Evolutionary conservation across 2,888 invertebrate species (phyloP).

Genomic region (Pasiphila rectangulata): DNA sequence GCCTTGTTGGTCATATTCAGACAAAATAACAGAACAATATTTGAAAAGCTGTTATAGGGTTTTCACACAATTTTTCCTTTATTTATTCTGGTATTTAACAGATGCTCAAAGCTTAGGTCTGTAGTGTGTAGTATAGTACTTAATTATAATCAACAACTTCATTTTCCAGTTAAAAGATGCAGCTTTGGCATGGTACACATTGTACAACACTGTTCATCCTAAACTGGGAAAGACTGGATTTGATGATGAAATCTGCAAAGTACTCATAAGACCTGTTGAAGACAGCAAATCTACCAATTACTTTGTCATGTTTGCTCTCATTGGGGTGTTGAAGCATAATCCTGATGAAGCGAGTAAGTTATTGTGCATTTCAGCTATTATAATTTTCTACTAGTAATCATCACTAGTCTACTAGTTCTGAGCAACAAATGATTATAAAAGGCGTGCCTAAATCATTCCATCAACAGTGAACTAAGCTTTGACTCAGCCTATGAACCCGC

Average conservation of each 20-base stretch:
- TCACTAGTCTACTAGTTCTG: neutral
- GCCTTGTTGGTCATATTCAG: no score
- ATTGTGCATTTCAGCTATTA: no score
- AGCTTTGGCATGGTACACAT: conserved; percentile 47
- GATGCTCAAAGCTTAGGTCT: no score
- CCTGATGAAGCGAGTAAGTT: conserved; percentile 44
- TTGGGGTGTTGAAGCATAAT: conserved; percentile 45
- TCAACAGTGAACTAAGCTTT: conserved; percentile 41
- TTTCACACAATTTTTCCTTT: no score
- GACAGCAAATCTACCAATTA: conserved; percentile 22
- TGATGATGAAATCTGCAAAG: conserved; percentile 33
- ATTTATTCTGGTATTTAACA: no score
- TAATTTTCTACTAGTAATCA: no score
- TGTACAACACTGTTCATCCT: conserved; percentile 38
- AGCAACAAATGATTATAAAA: conserved; percentile 66
- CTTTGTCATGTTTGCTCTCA: conserved; percentile 42
- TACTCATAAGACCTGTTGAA: conserved; percentile 17
- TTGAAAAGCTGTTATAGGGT: no score
- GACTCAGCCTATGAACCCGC: conserved; percentile 58
- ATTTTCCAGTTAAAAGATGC: conserved; percentile 42
- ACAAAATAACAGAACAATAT: no score
- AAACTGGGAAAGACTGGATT: conserved; percentile 32
- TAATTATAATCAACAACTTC: neutral
- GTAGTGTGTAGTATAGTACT: neutral
- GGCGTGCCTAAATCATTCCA: conserved; percentile 59